Evolutionary conservation across 2,113 vertebrate genomes (phyloP), one percentile per base, ranked within the genome.

Genomic region (Ictidomys tridecemlineatus): DNA sequence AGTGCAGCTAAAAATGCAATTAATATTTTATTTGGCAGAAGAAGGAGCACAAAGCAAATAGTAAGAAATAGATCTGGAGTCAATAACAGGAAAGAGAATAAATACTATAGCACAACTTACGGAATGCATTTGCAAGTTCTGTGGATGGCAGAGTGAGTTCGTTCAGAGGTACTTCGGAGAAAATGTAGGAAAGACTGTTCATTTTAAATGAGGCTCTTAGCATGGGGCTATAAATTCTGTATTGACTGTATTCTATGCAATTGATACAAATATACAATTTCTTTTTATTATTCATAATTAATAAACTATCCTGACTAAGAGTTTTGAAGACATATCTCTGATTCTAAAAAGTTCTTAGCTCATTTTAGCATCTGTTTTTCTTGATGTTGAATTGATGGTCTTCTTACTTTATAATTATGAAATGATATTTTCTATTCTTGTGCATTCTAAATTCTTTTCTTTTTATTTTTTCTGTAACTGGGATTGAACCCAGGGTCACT

Each of bases 11-110:
- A 97, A 98, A 98, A 98, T 98, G 97, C 96, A 98, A 87, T 98
- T 96, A 98, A 89, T 98, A 88, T 98, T 98, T 98, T 97, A 97
- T 98, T 97, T 97, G 98, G 92, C 48, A 56, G 93, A 96, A 96
- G 86, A 93, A 94, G 93, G 94, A 82, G 79, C 92, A 96, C 79
- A 97, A 93, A 94, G 92, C 92, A 98, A 93, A 95, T 91, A 87
- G 84, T 97, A 56, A 97, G 92, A 86, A 91, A 93, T 95, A 95
- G 89, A 90, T 93, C 74, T 97, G 77, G 67, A 96, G 94, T 97
- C 86, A 97, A 39, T 93, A 92, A 94, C 92, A 87, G 78, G 91
- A 98, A 97, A 98, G 79, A 97, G 58, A 97, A 94, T 80, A 95
- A 95, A 95, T 89, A 92, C 95, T 70, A 1, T 84, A 93, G 92